Percentiles rank a stretch among this genome's conserved stretches.
These are phyloP conservation scores for Dasysyrphus albostriatus DNA, from an alignment of 2,888 invertebrate species.

Conservation along the genomic window DNA sequence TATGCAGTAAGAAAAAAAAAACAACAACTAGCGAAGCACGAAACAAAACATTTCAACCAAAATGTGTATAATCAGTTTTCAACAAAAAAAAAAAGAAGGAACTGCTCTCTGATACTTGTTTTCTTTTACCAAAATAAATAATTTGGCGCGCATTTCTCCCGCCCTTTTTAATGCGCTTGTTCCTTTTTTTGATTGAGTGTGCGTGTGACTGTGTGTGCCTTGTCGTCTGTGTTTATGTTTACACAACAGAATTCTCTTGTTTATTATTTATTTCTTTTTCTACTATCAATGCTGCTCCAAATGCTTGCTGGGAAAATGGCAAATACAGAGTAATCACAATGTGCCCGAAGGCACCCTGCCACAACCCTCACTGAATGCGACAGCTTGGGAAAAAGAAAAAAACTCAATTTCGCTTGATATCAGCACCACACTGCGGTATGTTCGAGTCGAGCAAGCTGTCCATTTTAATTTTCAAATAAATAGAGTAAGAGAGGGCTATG, in stretches of 20 bases:
- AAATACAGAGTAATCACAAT: conserved; percentile 45
- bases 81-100: neutral
- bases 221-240: conserved; percentile 26
- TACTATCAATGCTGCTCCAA: conserved; percentile 24
- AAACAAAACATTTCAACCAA: conserved; percentile 10
- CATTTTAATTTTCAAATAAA: conserved; percentile 51
- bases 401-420: conserved; percentile 6
- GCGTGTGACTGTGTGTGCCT: neutral
- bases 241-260: conserved; percentile 42
- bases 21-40: neutral
- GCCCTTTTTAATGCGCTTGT: conserved; percentile 76
- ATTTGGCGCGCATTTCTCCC: conserved; percentile 78
- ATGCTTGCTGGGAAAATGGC: conserved; percentile 22
- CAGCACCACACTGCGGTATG: conserved; percentile 14
- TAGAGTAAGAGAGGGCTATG: conserved; percentile 6
- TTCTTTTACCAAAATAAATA: conserved; percentile 66
- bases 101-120: conserved; percentile 28
- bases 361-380: conserved; percentile 6
- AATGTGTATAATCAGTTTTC: conserved; percentile 14
- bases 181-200: conserved; percentile 4
- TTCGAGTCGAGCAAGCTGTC: conserved; percentile 18
- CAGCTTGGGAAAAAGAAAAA: conserved; percentile 30
- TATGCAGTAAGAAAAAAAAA: neutral
- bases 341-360: conserved; percentile 45
- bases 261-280: conserved; percentile 48